Conservation (phyloP, 2,888 invertebrate genomes). For the Clunio marinus region DNA sequence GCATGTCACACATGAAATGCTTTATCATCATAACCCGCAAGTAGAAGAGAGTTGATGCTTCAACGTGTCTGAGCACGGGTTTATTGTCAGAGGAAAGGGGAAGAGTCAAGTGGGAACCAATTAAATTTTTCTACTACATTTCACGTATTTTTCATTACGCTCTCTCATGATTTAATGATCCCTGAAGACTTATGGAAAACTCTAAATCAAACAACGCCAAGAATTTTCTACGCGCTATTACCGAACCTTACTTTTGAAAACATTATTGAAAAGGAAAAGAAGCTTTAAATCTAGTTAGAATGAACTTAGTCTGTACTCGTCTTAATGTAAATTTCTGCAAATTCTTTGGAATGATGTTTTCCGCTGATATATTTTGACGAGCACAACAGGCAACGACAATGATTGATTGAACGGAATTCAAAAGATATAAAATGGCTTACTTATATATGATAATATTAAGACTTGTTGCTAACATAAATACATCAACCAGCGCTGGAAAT, state of each 20-base stretch:
- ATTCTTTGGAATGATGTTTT: too few relatives aligned
- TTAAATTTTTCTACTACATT: constrained; percentile 36
- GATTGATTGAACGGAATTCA: constrained; percentile 19
- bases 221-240: neutral
- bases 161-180: constrained; percentile 32
- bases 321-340: too few relatives aligned
- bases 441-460: neutral
- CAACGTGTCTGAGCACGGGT: neutral
- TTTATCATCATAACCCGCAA: constrained; percentile 9
- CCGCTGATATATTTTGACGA: too few relatives aligned
- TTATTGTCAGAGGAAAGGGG: neutral
- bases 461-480: constrained; percentile 32
- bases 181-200: constrained; percentile 13
- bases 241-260: too few relatives aligned
- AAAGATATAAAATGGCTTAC: constrained; percentile 8
- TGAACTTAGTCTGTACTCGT: too few relatives aligned
- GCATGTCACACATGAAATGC: constrained; percentile 23
- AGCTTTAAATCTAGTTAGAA: too few relatives aligned
- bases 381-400: too few relatives aligned
- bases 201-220: too few relatives aligned
- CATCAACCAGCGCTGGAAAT: constrained; percentile 3
- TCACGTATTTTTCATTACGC: neutral
- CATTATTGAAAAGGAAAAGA: too few relatives aligned
- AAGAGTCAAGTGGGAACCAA: constrained; percentile 35
- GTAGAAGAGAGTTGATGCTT: constrained; percentile 21